Evolutionary conservation across 1,140 invertebrate genomes (phyloP).

Genomic region (Sarcophaga peregrina): DNA sequence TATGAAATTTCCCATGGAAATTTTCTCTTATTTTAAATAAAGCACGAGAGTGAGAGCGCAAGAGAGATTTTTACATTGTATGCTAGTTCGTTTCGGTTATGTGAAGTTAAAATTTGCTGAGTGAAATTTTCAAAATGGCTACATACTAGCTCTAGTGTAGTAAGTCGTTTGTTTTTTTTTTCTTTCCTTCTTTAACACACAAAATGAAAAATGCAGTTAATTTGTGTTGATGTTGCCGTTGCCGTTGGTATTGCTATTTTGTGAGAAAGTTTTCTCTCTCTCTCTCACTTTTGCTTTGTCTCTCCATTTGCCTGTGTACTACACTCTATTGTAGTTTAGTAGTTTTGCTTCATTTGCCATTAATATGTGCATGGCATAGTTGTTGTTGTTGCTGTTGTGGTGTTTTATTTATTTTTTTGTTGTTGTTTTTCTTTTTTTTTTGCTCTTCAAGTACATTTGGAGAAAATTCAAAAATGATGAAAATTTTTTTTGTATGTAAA

Average conservation of each 20-base stretch:
- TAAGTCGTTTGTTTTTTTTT: background rate
- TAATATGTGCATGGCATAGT: too few species aligned
- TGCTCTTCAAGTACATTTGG: slow-evolving; percentile 34
- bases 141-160: background rate
- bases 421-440: background rate
- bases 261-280: background rate
- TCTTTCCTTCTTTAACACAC: too few species aligned
- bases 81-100: too few species aligned
- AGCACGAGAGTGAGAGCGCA: background rate
- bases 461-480: slow-evolving; percentile 35
- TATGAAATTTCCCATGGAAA: background rate
- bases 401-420: too few species aligned
- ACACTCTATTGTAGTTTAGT: slow-evolving; percentile 37
- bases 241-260: background rate
- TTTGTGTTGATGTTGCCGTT: background rate
- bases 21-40: background rate
- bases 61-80: too few species aligned
- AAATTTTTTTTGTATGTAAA: slow-evolving; percentile 1
- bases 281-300: background rate
- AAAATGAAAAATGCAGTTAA: background rate
- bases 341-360: slow-evolving; percentile 27
- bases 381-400: slow-evolving; percentile 4
- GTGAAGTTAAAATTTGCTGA: slow-evolving; percentile 22
- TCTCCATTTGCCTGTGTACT: background rate
- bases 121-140: slow-evolving; percentile 35